phyloP scores from a whole-genome alignment of 2,797 vertebrate species.

The Myotis myotis region DNA sequence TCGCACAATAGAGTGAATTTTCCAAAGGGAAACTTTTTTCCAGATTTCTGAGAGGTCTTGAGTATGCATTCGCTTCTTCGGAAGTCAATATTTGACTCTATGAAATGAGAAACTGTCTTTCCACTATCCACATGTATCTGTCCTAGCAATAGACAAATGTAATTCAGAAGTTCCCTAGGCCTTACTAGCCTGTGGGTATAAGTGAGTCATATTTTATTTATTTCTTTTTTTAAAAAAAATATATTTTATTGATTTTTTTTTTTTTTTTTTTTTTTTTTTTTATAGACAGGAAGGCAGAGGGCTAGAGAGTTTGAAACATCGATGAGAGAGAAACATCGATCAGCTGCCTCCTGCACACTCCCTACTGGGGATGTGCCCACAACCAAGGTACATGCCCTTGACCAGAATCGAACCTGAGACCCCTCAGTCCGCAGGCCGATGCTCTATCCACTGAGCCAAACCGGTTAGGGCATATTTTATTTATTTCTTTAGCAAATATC shows the following conservation, averaged over 20 bases:
- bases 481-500: constrained; percentile 61
- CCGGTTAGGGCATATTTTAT: not conserved
- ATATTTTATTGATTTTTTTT: no score
- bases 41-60: not conserved
- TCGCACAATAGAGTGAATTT: not conserved
- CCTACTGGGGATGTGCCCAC: no score
- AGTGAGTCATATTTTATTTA: constrained; percentile 45
- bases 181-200: not conserved
- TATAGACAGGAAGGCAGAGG: no score
- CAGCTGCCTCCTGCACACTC: no score
- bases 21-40: constrained; percentile 29
- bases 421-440: no score
- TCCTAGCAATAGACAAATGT: not conserved
- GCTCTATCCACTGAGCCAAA: no score
- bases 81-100: not conserved
- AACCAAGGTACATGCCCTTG: no score
- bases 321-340: no score
- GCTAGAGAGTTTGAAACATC: no score
- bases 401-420: no score
- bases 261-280: no score
- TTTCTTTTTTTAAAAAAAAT: not conserved
- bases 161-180: not conserved
- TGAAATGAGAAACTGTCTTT: constrained; percentile 47
- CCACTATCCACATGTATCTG: not conserved
- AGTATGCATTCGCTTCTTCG: not conserved